Evolutionary conservation across 1,140 invertebrate genomes (phyloP), one percentile per base, ranked within the genome.

Genomic region (Eufriesea mexicana): DNA sequence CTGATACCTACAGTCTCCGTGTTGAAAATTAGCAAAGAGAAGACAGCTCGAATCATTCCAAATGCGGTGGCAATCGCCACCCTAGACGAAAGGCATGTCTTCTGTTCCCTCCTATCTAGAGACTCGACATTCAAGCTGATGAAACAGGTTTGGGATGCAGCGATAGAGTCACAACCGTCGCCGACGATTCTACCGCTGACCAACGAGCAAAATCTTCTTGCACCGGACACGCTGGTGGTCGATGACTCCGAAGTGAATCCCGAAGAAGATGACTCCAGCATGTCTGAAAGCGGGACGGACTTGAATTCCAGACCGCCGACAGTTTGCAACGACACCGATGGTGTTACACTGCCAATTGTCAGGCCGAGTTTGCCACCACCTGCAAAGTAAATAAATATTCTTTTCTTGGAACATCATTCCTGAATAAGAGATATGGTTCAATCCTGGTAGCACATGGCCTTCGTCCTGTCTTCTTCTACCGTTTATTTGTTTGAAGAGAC

Each of bases 61-160:
- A 99, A 99, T 94, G 98, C 98, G 42, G 97, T 99, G 66, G 98
- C 98, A 28, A 96, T 99, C 28, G 96, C 96, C 54, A 98, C 97
- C n/a, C 94, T 96, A 47, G 96, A 97, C 84, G 97, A 98, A 89
- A 97, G 98, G 83, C 98, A 98, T 93, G 97, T 98, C 28, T 98
- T 99, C 94, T 97, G 97, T 54, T 98, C 97, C 72, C 95, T 99
- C 83, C 95, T 99, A 61, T 98, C 98, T 42, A 94, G 98, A 61
- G 98, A 99, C 91, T 96, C 96, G 82, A 98, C 98, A 0, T 98
- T 97, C 94, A 97, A 97, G 90, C 95, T 98, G 62, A 97, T 98
- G 96, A 95, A 96, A 83, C 96, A 96, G 85, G 96, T 98, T 25
- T 98, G 97, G 96, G 95, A 94, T 75, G 93, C 94, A 20, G 93